Conservation (phyloP, 1,140 invertebrate species). For the Meteorus sp. region DNA sequence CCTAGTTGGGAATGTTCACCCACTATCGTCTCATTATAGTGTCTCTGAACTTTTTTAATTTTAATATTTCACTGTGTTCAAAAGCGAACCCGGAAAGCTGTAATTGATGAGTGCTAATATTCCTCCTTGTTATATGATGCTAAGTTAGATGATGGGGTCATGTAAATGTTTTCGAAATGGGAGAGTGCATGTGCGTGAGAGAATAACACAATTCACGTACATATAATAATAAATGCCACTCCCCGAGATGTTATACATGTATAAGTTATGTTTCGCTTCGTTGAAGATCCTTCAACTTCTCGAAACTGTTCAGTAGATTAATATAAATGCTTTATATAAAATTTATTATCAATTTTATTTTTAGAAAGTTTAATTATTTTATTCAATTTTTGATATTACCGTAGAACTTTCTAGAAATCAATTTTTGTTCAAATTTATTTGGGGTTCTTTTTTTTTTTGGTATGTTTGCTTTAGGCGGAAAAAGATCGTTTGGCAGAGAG, state of each 20-base stretch:
- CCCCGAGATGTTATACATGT: neutral
- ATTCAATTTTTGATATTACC: neutral
- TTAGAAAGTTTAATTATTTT: conserved; percentile 4
- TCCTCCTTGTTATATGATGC: neutral
- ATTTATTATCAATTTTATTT: too few species aligned
- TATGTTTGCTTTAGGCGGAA: conserved; percentile 59
- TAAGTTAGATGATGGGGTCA: neutral
- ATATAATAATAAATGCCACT: too few species aligned
- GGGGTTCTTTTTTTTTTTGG: conserved; percentile 12
- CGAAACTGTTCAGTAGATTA: neutral
- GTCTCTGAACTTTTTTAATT: too few species aligned
- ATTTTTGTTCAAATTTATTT: neutral
- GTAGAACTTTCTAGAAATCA: neutral
- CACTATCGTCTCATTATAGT: too few species aligned
- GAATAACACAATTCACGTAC: conserved; percentile 4
- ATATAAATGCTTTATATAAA: too few species aligned
- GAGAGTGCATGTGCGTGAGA: neutral
- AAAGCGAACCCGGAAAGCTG: conserved; percentile 11
- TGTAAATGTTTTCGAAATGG: neutral
- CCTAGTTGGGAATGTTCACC: too few species aligned
- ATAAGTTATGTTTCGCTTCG: conserved; percentile 11
- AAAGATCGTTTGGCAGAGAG: conserved; percentile 60
- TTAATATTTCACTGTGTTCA: conserved; percentile 23
- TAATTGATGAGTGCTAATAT: conserved; percentile 20
- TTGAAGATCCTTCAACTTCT: conserved; percentile 8